Conservation (phyloP, 2,888 invertebrate species). For the Amphipoea lucens region DNA sequence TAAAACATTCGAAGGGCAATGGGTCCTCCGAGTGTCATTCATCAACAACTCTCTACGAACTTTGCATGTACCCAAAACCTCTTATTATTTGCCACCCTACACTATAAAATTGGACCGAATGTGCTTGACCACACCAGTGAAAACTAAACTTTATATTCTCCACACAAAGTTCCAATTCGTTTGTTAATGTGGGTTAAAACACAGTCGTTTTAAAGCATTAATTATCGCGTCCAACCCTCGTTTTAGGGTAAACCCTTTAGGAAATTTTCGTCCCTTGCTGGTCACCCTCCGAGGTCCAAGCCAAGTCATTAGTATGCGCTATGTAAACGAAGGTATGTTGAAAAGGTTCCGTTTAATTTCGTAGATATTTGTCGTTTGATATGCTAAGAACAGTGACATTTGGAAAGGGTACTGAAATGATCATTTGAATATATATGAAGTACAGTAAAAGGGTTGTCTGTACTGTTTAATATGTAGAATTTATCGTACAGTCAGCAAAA, state of each 20-base stretch:
- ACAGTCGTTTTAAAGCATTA: slow-evolving; percentile 87
- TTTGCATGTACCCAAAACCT: slow-evolving; percentile 87
- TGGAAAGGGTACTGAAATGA: slow-evolving; percentile 51
- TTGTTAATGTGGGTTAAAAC: slow-evolving; percentile 67
- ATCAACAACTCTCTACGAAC: slow-evolving; percentile 88
- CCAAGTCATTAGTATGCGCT: slow-evolving; percentile 86
- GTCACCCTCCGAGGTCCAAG: slow-evolving; percentile 87
- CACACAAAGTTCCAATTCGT: slow-evolving; percentile 67
- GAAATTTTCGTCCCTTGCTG: slow-evolving; percentile 88
- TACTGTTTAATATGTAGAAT: slow-evolving; percentile 10
- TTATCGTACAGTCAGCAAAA: background rate
- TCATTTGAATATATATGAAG: slow-evolving; percentile 64
- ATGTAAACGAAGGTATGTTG: slow-evolving; percentile 85
- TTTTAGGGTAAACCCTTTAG: slow-evolving; percentile 89
- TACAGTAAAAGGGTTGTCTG: slow-evolving; percentile 43
- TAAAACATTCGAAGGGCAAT: slow-evolving; percentile 90
- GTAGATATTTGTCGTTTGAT: slow-evolving; percentile 74
- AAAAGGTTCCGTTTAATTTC: slow-evolving; percentile 82
- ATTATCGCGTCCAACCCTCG: slow-evolving; percentile 86
- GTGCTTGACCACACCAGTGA: slow-evolving; percentile 65
- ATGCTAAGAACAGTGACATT: slow-evolving; percentile 68
- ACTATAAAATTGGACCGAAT: slow-evolving; percentile 89
- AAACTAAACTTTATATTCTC: slow-evolving; percentile 64
- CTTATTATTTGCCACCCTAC: slow-evolving; percentile 88
- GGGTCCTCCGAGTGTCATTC: slow-evolving; percentile 90